A percentile compares a stretch with the other conserved stretches of the same genome.
Conservation (phyloP, 1,140 invertebrate species). For the Drosophila elegans region DNA sequence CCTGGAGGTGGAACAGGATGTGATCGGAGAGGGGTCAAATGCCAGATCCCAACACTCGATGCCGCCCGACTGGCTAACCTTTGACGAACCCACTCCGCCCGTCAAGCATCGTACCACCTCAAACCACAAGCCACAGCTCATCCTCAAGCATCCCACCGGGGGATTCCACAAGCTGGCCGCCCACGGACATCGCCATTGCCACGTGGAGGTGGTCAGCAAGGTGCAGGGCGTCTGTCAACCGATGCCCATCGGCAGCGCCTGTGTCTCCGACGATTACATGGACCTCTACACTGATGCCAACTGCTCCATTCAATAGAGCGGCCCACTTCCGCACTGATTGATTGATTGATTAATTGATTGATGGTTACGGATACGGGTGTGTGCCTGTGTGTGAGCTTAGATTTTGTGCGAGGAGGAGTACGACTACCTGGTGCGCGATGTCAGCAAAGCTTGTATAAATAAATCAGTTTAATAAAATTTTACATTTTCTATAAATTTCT, state of each 20-base stretch:
- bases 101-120: constrained; percentile 27
- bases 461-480: constrained; percentile 34
- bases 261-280: constrained; percentile 78
- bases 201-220: constrained; percentile 72
- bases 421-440: constrained; percentile 65
- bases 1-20: constrained; percentile 58
- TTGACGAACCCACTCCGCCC: constrained; percentile 47
- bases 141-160: constrained; percentile 50
- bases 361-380: not conserved
- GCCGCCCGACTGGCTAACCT: constrained; percentile 67
- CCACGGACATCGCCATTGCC: constrained; percentile 60
- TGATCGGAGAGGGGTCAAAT: constrained; percentile 16
- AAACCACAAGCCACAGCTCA: constrained; percentile 38
- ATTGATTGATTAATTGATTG: constrained; percentile 29
- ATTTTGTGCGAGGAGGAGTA: constrained; percentile 37
- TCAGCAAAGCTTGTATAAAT: constrained; percentile 45
- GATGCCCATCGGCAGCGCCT: constrained; percentile 66
- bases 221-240: constrained; percentile 71
- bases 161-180: constrained; percentile 64
- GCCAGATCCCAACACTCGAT: constrained; percentile 39
- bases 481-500: constrained; percentile 35
- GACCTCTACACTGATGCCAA: constrained; percentile 68
- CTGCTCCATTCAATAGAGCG: constrained; percentile 46
- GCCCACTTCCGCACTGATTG: constrained; percentile 13
- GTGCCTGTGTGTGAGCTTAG: constrained; percentile 36